phyloP scores from a whole-genome alignment of 2,113 vertebrate genomes.

The Rhadina sibilatrix region DNA sequence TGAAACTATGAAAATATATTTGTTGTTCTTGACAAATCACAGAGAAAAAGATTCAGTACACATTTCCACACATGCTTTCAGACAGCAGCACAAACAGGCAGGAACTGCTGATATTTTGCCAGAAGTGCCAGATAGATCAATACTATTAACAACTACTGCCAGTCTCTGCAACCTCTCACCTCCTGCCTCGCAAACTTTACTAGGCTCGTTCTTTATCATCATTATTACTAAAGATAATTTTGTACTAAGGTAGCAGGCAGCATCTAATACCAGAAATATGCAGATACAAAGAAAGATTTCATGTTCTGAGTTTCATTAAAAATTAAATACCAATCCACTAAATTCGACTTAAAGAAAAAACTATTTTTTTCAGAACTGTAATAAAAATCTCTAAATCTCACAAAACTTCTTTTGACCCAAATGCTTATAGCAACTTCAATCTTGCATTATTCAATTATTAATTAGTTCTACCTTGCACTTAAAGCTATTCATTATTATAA shows the following conservation, averaged over 20 bases:
- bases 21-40: not conserved
- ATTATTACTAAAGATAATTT: not conserved
- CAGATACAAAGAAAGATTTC: not conserved
- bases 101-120: constrained; percentile 34
- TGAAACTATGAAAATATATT: not conserved
- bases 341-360: not conserved
- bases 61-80: constrained; percentile 24
- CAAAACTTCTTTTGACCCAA: not conserved
- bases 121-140: not conserved
- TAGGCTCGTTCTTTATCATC: not conserved
- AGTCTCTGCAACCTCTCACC: not conserved
- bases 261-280: not conserved
- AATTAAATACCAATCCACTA: not conserved
- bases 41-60: not conserved
- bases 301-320: not conserved
- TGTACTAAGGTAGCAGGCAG: not conserved
- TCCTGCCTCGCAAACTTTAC: not conserved
- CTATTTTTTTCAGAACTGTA: not conserved
- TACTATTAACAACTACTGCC: not conserved
- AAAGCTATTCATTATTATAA: not conserved
- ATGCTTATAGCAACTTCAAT: not conserved
- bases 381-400: not conserved
- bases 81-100: not conserved
- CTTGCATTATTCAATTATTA: not conserved
- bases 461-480: not conserved